Conservation (phyloP, 2,888 invertebrate species). For the Andrena fulva region DNA sequence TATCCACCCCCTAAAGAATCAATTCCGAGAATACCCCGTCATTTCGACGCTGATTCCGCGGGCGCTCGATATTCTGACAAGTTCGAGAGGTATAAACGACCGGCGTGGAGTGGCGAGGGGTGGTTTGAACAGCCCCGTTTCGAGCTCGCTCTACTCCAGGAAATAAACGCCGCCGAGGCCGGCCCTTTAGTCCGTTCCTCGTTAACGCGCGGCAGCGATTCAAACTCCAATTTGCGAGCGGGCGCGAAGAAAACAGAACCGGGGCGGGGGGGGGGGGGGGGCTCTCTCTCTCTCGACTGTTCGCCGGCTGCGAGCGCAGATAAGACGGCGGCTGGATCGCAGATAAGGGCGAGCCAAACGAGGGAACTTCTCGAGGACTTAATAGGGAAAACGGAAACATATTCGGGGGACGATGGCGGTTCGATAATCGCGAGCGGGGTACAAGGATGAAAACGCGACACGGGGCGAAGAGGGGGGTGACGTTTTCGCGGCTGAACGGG, state of each 20-base stretch:
- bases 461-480: neutral
- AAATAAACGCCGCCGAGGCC: conserved; percentile 36
- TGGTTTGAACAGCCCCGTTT: neutral
- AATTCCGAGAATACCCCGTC: too few relatives aligned
- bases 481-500: conserved; percentile 46
- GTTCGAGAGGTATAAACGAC: too few relatives aligned
- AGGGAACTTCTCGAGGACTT: conserved; percentile 41
- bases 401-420: conserved; percentile 23
- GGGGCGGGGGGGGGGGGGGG: neutral
- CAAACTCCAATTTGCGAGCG: conserved; percentile 52
- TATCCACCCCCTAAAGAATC: too few relatives aligned
- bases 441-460: neutral
- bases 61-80: too few relatives aligned
- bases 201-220: conserved; percentile 41
- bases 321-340: conserved; percentile 24
- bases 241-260: conserved; percentile 41
- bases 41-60: too few relatives aligned
- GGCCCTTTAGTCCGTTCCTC: conserved; percentile 43
- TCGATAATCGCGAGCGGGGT: conserved; percentile 35
- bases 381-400: conserved; percentile 48
- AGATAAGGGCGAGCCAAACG: conserved; percentile 48
- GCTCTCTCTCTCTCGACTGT: neutral
- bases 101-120: too few relatives aligned
- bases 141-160: conserved; percentile 7
- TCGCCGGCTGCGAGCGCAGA: conserved; percentile 16